A percentile compares a stretch with the other conserved stretches of the same genome.
Conservation (phyloP, 2,888 invertebrate species). For the Calameuta pallipes region DNA sequence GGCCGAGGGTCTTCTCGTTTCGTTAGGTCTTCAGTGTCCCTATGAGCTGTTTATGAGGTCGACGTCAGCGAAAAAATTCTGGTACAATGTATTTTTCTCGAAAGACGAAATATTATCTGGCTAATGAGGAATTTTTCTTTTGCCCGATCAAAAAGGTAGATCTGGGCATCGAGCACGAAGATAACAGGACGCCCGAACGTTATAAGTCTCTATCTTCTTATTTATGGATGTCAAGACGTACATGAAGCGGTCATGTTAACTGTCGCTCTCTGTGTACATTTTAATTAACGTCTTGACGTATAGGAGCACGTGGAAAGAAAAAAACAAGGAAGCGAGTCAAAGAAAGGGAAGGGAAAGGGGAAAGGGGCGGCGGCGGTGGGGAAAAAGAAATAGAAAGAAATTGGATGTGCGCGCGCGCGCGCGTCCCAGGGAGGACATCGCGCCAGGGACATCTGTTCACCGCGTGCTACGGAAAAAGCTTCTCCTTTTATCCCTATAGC, state of each 20-base stretch:
- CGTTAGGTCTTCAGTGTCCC: background rate
- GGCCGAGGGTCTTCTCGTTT: background rate
- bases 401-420: slow-evolving; percentile 14
- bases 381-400: slow-evolving; percentile 3
- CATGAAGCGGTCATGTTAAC: background rate
- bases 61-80: background rate
- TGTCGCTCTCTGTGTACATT: background rate
- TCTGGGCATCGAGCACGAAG: background rate
- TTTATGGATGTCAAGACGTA: background rate
- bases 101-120: background rate
- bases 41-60: background rate
- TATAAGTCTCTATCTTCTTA: background rate
- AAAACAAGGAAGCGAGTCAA: slow-evolving; percentile 7
- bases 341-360: background rate
- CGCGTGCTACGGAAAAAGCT: slow-evolving; percentile 17
- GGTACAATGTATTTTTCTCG: background rate
- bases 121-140: background rate
- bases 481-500: background rate
- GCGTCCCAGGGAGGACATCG: background rate
- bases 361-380: background rate
- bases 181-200: background rate
- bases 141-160: background rate
- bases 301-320: background rate
- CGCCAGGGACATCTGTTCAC: slow-evolving; percentile 23
- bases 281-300: slow-evolving; percentile 6